Base-by-base conservation (phyloP, 2,113 vertebrate genomes). In the Catharus fuscescens region DNA sequence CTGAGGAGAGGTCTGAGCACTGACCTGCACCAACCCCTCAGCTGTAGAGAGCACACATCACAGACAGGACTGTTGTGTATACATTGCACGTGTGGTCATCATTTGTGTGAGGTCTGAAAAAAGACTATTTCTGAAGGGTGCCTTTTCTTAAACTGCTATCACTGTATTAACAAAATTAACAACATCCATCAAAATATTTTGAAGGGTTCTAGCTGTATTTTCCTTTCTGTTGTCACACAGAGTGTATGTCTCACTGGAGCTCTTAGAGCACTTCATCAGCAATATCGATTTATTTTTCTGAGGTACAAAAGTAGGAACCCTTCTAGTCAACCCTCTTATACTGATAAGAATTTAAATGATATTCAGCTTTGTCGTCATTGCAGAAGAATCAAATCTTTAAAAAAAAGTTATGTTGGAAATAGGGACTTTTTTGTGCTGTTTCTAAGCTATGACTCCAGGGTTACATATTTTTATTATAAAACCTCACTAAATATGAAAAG, bases 401-500 rank as follows among this genome's bases (percentile, higher is more conserved):
- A 92, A 72, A 73, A 8, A 92, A 80, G 45, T 64, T 42, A 18
- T 34, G 9, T 50, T 83, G 56, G 21, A 88, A 92, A 50, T 45
- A 48, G 13, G 20, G 36, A 64, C 11, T 26, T 86, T 90, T 77
- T 70, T 61, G 19, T 47, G 23, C 14, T 56, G 15, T 65, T 92
- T 90, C 42, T 53, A 64, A 50, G 59, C 65, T 40, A 18, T 92
- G 53, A 85, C 70, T 95, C 38, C 38, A 76, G 73, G 36, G 25
- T 91, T 89, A 40, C 10, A 34, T 65, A 14, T 38, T 86, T 82
- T 80, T 80, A 8, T 92, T 87, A 50, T 19, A 23, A 87, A 89
- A 53, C 4, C 15, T 92, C 50, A 45, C 31, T 74, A 92, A 89
- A 56, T 77, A 56, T 0, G 7, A 76, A 80, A 74, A 82, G 23